Conservation (phyloP, 2,113 vertebrate genomes). For the Cyanistes caeruleus region DNA sequence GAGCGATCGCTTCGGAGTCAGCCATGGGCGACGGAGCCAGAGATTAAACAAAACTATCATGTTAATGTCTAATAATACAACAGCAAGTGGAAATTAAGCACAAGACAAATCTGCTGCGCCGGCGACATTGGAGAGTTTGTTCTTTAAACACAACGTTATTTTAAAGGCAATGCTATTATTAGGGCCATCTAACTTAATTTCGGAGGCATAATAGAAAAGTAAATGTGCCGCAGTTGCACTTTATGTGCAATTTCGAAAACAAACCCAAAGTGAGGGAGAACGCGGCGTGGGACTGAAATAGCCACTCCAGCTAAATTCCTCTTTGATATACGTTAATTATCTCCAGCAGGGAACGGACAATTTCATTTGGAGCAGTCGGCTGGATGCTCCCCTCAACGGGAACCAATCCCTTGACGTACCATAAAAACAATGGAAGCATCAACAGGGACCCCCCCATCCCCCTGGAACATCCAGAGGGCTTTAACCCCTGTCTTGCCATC, state of each 20-base stretch:
- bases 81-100: constrained; percentile 77
- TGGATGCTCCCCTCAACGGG: background rate
- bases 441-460: rapidly evolving
- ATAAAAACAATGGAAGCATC: background rate
- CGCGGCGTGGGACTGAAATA: constrained; percentile 28
- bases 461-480: background rate
- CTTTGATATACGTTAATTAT: constrained; percentile 55
- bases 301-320: constrained; percentile 59
- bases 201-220: constrained; percentile 70
- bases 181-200: constrained; percentile 75
- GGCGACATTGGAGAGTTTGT: constrained; percentile 72
- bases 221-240: constrained; percentile 72
- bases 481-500: background rate
- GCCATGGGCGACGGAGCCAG: constrained; percentile 80
- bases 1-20: constrained; percentile 73
- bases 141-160: constrained; percentile 68
- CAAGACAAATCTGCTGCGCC: constrained; percentile 74
- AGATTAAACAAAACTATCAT: constrained; percentile 82
- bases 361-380: background rate
- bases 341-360: constrained; percentile 9
- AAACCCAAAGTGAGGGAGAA: constrained; percentile 51
- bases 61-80: constrained; percentile 82
- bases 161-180: constrained; percentile 73
- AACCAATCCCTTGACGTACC: rapidly evolving
- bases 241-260: constrained; percentile 66